Evolutionary conservation across 2,888 invertebrate species (phyloP).

Genomic region (Zygogramma bicolorata): DNA sequence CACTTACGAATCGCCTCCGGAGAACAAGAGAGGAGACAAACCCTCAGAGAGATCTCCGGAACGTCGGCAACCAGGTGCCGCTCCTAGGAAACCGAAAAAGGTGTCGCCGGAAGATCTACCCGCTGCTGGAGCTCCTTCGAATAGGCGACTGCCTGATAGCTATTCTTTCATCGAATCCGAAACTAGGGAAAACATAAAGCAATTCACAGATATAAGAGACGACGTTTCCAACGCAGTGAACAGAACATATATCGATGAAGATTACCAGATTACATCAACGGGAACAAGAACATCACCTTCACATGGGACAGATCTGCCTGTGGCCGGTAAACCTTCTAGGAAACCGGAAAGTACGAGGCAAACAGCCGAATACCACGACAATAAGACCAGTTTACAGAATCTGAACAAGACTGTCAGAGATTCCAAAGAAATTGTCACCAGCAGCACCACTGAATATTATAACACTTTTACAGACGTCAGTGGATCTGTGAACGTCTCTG

Average conservation of each 20-base stretch:
- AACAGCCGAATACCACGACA: background rate
- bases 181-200: constrained; percentile 22
- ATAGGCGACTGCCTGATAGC: constrained; percentile 13
- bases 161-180: constrained; percentile 22
- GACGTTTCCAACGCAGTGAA: background rate
- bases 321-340: constrained; percentile 23
- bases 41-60: background rate
- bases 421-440: background rate
- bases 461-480: background rate
- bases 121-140: constrained; percentile 35
- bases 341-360: constrained; percentile 7
- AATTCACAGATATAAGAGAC: constrained; percentile 3
- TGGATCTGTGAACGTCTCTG: background rate
- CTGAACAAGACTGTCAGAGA: background rate
- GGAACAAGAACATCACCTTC: background rate
- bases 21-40: constrained; percentile 19
- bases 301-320: constrained; percentile 14
- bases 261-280: background rate
- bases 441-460: background rate
- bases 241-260: background rate
- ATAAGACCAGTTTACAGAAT: background rate
- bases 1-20: constrained; percentile 57
- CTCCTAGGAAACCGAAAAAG: background rate
- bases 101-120: constrained; percentile 35
- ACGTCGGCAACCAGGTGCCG: background rate